Evolutionary conservation across 2,113 vertebrate species (phyloP), one percentile per base, ranked within the genome.

Genomic region (Hippocampus guttulatus): DNA sequence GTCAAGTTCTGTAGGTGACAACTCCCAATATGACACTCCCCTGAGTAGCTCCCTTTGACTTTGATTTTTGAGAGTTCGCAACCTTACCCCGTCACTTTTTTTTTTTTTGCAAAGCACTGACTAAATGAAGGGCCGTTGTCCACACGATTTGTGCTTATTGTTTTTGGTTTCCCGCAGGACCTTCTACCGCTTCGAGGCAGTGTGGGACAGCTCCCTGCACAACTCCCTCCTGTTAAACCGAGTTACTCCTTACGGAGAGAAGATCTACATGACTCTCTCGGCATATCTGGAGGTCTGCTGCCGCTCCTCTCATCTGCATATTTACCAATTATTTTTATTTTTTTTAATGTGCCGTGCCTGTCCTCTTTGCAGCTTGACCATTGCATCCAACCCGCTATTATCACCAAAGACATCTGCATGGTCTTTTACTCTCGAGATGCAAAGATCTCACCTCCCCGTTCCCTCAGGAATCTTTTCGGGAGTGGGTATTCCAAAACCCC

Each of bases 141-240:
- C 40, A 5, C 23, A n/a, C n/a, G 40, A n/a, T 67, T 8, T 68
- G 10, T 40, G 11, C n/a, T 41, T 6, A 67, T 21, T 67, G 49
- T 64, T 65, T 63, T 27, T 14, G 2, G 69, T 11, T 57, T 5
- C 60, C 58, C 79, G 8, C 77, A 99, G 97, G 85, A 98, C 95
- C 41, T 98, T 98, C 81, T 99, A 98, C 86, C 92, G 95, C 0
- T 99, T 99, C 2, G 97, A 99, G 90, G 96, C 96, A 0, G 97
- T 98, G 70, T 99, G 97, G 97, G 97, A 99, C 76, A 99, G 97
- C 87, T 99, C 97, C 20, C 89, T 99, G 74, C 97, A 99, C 80
- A 99, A 99, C 87, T 99, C 97, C 54, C 95, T 98, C 15, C 94
- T 98, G 30, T 92, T 99, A 43, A 98, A 99, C 83, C 88, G 97